phyloP scores from a whole-genome alignment of 2,888 invertebrate species.

The Tenthredo livida region DNA sequence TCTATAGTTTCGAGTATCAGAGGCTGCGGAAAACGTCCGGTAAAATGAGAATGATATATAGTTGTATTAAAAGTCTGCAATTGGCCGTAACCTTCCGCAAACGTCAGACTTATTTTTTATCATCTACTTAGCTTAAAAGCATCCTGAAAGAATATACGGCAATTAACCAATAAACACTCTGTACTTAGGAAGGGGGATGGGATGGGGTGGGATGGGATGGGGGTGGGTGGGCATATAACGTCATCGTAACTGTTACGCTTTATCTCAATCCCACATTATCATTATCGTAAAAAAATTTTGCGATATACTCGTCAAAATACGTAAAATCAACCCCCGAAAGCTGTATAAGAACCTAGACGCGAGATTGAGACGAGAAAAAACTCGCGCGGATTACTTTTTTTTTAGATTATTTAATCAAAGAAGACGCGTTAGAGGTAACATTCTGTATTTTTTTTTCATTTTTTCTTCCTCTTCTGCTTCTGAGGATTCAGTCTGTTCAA shows the following conservation, averaged over 20 bases:
- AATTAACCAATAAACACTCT: conserved; percentile 68
- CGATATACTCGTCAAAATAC: background rate
- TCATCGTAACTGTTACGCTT: background rate
- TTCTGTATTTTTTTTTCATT: background rate
- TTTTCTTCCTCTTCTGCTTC: background rate
- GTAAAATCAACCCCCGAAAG: background rate
- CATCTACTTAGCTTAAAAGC: conserved; percentile 68
- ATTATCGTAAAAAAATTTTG: background rate
- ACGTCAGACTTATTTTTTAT: conserved; percentile 60
- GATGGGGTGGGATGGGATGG: too few species aligned
- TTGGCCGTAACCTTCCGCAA: conserved; percentile 30
- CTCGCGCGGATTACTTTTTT: background rate
- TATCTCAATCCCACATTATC: background rate
- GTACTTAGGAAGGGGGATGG: too few species aligned
- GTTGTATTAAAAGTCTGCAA: conserved; percentile 31
- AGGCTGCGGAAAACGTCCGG: background rate
- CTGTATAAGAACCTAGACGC: background rate
- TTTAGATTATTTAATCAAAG: background rate
- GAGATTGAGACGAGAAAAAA: too few species aligned
- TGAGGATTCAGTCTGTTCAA: background rate
- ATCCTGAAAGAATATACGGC: conserved; percentile 65
- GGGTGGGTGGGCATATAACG: too few species aligned
- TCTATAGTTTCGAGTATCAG: conserved; percentile 4
- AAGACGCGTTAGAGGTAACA: background rate
- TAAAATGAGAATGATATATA: conserved; percentile 18